These are phyloP conservation scores for Lota lota DNA, from an alignment of 2,113 vertebrate genomes.

Conservation along the genomic window DNA sequence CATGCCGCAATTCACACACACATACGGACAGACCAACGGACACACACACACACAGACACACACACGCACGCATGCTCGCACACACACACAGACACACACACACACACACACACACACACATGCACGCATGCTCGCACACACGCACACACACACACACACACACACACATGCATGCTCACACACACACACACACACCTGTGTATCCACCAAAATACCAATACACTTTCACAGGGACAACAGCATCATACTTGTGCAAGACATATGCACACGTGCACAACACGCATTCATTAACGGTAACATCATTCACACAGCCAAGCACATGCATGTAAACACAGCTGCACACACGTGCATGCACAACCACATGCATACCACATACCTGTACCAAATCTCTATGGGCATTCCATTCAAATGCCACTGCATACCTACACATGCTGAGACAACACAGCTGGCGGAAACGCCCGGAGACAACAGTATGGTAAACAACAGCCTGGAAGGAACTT, in stretches of 20 bases:
- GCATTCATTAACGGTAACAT: no score
- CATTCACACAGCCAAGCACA: background rate
- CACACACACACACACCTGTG: background rate
- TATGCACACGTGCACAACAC: no score
- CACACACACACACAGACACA: constrained; percentile 28
- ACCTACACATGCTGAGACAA: constrained; percentile 53
- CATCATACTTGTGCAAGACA: no score
- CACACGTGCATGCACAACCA: constrained; percentile 16
- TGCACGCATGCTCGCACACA: constrained; percentile 6
- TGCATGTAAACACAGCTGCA: constrained; percentile 16
- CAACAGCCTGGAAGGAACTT: no score
- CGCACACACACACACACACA: background rate
- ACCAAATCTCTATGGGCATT: constrained; percentile 38
- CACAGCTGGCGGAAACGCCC: constrained; percentile 51
- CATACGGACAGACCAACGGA: background rate
- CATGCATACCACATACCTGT: constrained; percentile 27
- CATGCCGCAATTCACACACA: constrained; percentile 22
- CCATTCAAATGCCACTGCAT: constrained; percentile 36
- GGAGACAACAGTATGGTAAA: no score
- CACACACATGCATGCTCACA: background rate
- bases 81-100: constrained; percentile 12
- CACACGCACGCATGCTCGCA: no score
- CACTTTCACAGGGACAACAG: no score
- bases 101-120: constrained; percentile 16
- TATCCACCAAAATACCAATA: background rate